Evolutionary conservation across 2,888 invertebrate genomes (phyloP), one percentile per base, ranked within the genome.

Genomic region (Trypoxylon attenuatum): DNA sequence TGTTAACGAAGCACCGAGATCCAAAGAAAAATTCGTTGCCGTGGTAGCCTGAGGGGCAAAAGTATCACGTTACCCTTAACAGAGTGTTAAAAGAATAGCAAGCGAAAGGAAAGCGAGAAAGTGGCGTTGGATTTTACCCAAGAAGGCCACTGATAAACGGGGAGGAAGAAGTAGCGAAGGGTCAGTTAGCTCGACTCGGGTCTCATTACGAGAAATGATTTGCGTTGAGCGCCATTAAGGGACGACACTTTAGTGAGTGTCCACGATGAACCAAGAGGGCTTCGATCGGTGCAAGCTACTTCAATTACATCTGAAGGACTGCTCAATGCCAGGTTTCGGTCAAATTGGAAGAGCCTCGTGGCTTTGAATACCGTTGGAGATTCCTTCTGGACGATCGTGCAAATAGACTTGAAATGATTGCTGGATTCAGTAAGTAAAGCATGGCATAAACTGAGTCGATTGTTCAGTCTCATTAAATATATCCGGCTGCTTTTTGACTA

Each of bases 41-140:
- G 53, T 57, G 42, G 55, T 66, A 66, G 68, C 45, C 54, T 38
- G 47, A 29, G 33, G 19, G 55, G 27, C 29, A 39, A 66, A 76
- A 72, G 71, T 72, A 76, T 77, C 73, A 68, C 58, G 49, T 76
- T 75, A 73, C 71, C 63, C 58, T 64, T 66, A 72, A 59, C 76
- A 69, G 49, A 43, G 68, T 66, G 69, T 76, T 73, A 65, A 68
- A 33, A 29, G 53, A 51, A 27, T 38, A 29, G 53, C 38, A 45
- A 49, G 46, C 10, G 39, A 33, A 33, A 49, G 33, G 18, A 25
- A 1, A n/a, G n/a, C n/a, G n/a, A n/a, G 13, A 6, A 63, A 66
- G 60, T 54, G 55, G 59, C n/a, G n/a, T n/a, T n/a, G n/a, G n/a
- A n/a, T n/a, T n/a, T n/a, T n/a, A n/a, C n/a, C n/a, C n/a, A n/a